A percentile compares a stretch with the other conserved stretches of the same genome.
Conservation (phyloP, 2,888 invertebrate species). For the Apodemia duryi region DNA sequence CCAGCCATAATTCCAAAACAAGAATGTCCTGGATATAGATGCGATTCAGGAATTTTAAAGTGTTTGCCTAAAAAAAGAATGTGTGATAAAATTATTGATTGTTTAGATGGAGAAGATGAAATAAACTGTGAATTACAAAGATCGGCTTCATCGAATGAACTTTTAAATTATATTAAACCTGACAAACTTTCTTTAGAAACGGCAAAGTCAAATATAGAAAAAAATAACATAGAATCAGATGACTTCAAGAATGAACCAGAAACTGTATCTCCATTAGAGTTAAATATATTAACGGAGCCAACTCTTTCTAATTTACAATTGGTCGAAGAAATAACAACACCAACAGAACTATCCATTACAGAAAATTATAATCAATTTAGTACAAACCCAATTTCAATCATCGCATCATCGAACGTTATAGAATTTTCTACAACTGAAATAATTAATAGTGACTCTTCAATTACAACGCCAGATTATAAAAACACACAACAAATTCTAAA, state of each 20-base stretch:
- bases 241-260: not conserved
- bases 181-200: not conserved
- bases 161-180: conserved; percentile 5
- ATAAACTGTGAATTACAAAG: conserved; percentile 74
- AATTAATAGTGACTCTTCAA: conserved; percentile 36
- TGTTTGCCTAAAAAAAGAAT: conserved; percentile 83
- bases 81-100: conserved; percentile 87
- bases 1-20: conserved; percentile 75
- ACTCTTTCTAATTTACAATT: not conserved
- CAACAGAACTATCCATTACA: not conserved
- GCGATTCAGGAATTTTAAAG: conserved; percentile 81
- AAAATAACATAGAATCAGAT: not conserved
- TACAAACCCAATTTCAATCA: not conserved
- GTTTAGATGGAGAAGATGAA: conserved; percentile 90
- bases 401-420: not conserved
- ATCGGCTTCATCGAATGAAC: conserved; percentile 25
- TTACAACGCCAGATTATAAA: conserved; percentile 27
- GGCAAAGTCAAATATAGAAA: not conserved
- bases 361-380: not conserved
- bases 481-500: conserved; percentile 23
- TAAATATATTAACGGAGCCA: not conserved
- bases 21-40: conserved; percentile 86
- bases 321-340: not conserved
- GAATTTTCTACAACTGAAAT: conserved; percentile 47
- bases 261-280: not conserved